Evolutionary conservation across 2,888 invertebrate species (phyloP).

Genomic region (Hyposoter didymator): DNA sequence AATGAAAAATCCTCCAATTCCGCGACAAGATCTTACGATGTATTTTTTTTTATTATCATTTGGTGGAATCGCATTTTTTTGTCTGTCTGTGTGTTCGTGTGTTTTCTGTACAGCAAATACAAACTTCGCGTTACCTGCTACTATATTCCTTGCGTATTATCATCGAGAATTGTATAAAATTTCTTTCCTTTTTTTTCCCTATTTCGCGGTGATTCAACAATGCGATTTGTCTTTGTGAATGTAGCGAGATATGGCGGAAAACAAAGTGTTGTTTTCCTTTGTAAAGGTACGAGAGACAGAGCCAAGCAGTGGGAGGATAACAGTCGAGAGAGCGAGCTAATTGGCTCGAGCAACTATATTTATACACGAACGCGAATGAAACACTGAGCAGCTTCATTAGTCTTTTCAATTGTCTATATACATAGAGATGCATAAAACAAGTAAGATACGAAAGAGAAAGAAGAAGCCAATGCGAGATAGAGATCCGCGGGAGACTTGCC

Average conservation of each 20-base stretch:
- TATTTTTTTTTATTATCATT: background rate
- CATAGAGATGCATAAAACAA: slow-evolving; percentile 2
- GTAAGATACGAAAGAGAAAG: slow-evolving; percentile 20
- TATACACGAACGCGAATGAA: slow-evolving; percentile 4
- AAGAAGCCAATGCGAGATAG: slow-evolving; percentile 30
- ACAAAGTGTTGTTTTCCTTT: slow-evolving; percentile 59
- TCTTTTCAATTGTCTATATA: slow-evolving; percentile 42
- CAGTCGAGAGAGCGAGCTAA: slow-evolving; percentile 56
- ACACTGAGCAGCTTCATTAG: slow-evolving; percentile 60
- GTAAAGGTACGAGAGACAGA: slow-evolving; percentile 34
- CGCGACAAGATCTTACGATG: too few species aligned
- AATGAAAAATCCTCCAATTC: slow-evolving; percentile 3
- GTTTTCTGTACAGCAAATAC: slow-evolving; percentile 1
- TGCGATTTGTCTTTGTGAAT: slow-evolving; percentile 20
- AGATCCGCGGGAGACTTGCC: slow-evolving; percentile 27
- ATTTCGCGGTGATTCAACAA: slow-evolving; percentile 35
- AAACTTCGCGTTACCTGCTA: background rate
- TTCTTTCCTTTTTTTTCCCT: slow-evolving; percentile 23
- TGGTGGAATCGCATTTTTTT: background rate
- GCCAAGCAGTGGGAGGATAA: slow-evolving; percentile 34
- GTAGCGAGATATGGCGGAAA: slow-evolving; percentile 18
- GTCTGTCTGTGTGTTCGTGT: background rate
- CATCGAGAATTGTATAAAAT: background rate
- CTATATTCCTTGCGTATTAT: background rate
- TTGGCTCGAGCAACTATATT: slow-evolving; percentile 40